These are phyloP conservation scores for Drosophila nannoptera DNA, from an alignment of 1,140 invertebrate genomes.

Conservation along the genomic window DNA sequence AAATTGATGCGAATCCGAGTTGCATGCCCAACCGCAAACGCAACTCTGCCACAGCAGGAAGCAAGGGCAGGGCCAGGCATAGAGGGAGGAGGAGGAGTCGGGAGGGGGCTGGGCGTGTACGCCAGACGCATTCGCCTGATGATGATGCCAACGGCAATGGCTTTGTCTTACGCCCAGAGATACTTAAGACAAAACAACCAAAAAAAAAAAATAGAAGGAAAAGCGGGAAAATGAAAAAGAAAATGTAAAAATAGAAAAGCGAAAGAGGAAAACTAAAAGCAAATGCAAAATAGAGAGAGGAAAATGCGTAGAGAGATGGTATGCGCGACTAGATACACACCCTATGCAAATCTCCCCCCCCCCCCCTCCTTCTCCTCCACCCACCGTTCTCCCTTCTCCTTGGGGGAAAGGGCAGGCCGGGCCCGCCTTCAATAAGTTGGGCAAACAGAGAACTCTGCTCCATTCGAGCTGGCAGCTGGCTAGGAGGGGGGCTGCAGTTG, in stretches of 20 bases:
- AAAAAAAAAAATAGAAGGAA: conserved; percentile 11
- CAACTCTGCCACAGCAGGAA: conserved; percentile 2
- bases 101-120: too few relatives aligned
- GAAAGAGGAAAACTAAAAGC: conserved; percentile 18
- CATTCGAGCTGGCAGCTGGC: not conserved
- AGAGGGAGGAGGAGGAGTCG: not conserved
- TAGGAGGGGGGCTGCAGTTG: conserved; percentile 8
- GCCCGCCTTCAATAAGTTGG: conserved; percentile 3
- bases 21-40: conserved; percentile 27
- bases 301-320: not conserved
- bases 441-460: not conserved
- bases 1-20: conserved; percentile 35
- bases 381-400: too few relatives aligned
- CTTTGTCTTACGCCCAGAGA: conserved; percentile 29
- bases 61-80: not conserved
- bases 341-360: too few relatives aligned
- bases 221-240: not conserved
- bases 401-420: too few relatives aligned
- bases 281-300: conserved; percentile 1
- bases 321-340: not conserved
- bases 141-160: conserved; percentile 29
- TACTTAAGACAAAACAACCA: conserved; percentile 17
- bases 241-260: conserved; percentile 10
- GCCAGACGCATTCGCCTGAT: conserved; percentile 10
- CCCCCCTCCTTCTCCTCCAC: too few relatives aligned